Evolutionary conservation across 2,888 invertebrate species (phyloP), one percentile per base, ranked within the genome.

Genomic region (Meghimatium bilineatum): DNA sequence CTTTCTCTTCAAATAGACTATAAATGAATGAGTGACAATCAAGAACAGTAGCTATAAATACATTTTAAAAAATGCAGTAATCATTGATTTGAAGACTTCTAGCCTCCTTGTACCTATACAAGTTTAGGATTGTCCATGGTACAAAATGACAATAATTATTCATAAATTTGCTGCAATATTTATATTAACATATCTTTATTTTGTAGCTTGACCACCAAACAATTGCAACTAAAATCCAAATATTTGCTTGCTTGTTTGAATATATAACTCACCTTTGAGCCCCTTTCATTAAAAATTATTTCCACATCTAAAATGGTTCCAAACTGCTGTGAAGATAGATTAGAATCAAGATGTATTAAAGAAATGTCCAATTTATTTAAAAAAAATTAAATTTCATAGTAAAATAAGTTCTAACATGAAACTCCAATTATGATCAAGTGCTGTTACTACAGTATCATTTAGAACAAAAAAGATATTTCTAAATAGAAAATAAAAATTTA

Each of bases 271-370:
- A 99, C 99, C 98, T 99, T 99, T 92, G 99, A 99, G 94, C 99
- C 99, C 91, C 99, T 96, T 95, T 99, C 99, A 95, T 99, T 99
- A 96, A 99, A 99, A 94, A 99, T 99, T 93, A 99, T 99, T 96
- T 99, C 99, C 95, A 99, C 99, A 95, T 99, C 99, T 94, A 99
- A 96, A 94, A 99, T 99, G 93, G 97, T 96, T 94, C 99, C 99
- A 95, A 97, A 99, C 96, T 98, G 98, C 98, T 98, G 96, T 26
- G 44, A 38, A 69, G 29, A 69, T 3, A 36, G 32, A 63, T n/a
- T 8, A 32, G 66, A 66, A 44, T 44, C 44, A 44, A 44, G 44
- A 44, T 44, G 44, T 12, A 44, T 44, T 44, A 44, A 44, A 44
- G 12, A 5, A n/a, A n/a, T n/a, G n/a, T n/a, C n/a, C n/a, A n/a